Evolutionary conservation across 2,113 vertebrate genomes (phyloP), one percentile per base, ranked within the genome.

Genomic region (Galemys pyrenaicus): DNA sequence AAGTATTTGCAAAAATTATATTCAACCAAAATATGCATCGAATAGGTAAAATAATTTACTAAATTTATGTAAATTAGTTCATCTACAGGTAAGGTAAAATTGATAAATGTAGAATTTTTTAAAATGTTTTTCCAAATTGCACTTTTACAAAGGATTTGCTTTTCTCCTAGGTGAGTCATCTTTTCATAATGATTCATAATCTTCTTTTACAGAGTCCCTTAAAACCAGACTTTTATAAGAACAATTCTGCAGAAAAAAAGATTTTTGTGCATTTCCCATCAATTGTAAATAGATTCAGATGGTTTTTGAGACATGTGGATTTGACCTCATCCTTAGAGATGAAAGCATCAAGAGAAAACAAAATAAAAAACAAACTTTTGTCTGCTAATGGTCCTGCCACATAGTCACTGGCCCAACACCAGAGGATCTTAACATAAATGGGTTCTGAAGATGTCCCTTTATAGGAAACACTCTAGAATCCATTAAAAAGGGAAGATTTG

Each of bases 171-270:
- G n/a, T 92, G 89, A 96, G 37, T 94, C 78, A 90, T 83, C 28
- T 75, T 67, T 92, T 54, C 13, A 49, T 83, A 92, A 84, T 92
- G 86, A 97, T 12, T 87, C 60, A 88, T 75, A 74, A 84, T 83
- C 56, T 49, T 58, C 41, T 87, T 54, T 82, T 58, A 70, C 17
- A 83, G 51, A 90, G 41, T 71, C 56, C 79, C 60, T 92, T 90
- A 87, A 86, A 94, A 92, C 90, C 67, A 65, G 12, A 68, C 41
- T 95, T 83, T 90, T 58, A 84, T 56, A 89, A 87, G 35, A 73
- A 89, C 9, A 64, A 49, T 93, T 89, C 74, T 75, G 15, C 83
- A 7, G 70, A 2, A 3, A 22, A 44, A 91, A 89, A 56, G 24
- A 73, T 41, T 70, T 80, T 60, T 85, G 37, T 85, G 19, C 37